Evolutionary conservation across 35 echinoderm and acorn worm genomes (phyloP).

Genomic region (Anneissia japonica): DNA sequence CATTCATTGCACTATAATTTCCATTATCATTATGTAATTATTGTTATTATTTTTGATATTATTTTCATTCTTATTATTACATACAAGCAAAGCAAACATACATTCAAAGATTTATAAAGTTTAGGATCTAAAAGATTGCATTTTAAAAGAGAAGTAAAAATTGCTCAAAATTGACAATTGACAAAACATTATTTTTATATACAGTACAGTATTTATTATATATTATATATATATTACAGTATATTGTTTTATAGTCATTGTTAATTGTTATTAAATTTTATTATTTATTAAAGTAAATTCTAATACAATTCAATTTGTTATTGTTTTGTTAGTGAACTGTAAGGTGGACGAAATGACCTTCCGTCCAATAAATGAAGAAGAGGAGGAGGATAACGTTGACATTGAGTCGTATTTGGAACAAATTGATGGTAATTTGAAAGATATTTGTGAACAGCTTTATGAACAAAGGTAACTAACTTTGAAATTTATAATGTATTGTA

Average conservation of each 20-base stretch:
- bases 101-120: too few species aligned
- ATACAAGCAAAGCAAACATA: too few species aligned
- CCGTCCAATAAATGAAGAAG: constrained; percentile 73
- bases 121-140: too few species aligned
- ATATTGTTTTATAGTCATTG: too few species aligned
- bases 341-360: constrained; percentile 61
- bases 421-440: constrained; percentile 79
- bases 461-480: background rate
- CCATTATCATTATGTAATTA: too few species aligned
- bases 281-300: background rate
- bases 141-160: too few species aligned
- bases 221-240: background rate
- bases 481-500: background rate
- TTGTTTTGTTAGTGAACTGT: background rate
- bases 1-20: too few species aligned
- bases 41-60: too few species aligned
- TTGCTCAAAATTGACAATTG: too few species aligned
- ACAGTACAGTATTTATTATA: too few species aligned
- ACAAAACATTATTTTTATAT: too few species aligned
- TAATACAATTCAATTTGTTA: background rate
- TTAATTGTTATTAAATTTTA: background rate
- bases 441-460: constrained; percentile 42
- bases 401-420: constrained; percentile 77
- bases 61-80: too few species aligned
- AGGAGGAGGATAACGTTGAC: constrained; percentile 77